Evolutionary conservation across 2,888 invertebrate genomes (phyloP), one percentile per base, ranked within the genome.

Genomic region (Drosophila niveifrons): DNA sequence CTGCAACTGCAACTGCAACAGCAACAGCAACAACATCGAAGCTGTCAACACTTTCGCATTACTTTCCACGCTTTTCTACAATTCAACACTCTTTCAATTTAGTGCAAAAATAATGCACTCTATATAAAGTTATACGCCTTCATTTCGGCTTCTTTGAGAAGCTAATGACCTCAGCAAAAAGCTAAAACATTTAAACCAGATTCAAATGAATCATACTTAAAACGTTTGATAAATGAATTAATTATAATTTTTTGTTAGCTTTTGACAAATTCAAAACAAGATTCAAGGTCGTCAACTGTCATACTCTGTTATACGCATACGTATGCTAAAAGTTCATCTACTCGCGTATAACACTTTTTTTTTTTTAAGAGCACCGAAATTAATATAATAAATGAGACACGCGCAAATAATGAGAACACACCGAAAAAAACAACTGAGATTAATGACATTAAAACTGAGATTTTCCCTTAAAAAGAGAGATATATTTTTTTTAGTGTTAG

Each of bases 31-130:
- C 44, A 53, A 67, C 58, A 66, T 23, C 36, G 43, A 44, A 15
- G 23, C 72, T 84, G 82, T 79, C 82, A 84, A 84, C 82, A 84
- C 82, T 82, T 82, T 82, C 85, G 85, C 82, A 75, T 28, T 56
- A 73, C 82, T 82, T 84, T 80, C 80, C 82, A 84, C 77, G 66
- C 36, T 67, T 79, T 72, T 64, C 66, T 47, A 56, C 53, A 43
- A 46, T 39, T 58, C 46, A 48, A 18, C 1, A 9, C 11, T 36
- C 15, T 39, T 23, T 18, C 13, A 15, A 50, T 23, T 23, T 23
- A 23, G 23, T 23, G 23, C 23, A 23, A 23, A 23, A 6, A 6
- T 23, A 23, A 23, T 23, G 23, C 23, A 23, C 23, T 6, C 1
- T 23, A 23, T 34, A 11, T n/a, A 13, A 9, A 29, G 7, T 2